These are phyloP conservation scores for Chaetodon trifascialis DNA, from an alignment of 2,113 vertebrate species.

Conservation along the genomic window DNA sequence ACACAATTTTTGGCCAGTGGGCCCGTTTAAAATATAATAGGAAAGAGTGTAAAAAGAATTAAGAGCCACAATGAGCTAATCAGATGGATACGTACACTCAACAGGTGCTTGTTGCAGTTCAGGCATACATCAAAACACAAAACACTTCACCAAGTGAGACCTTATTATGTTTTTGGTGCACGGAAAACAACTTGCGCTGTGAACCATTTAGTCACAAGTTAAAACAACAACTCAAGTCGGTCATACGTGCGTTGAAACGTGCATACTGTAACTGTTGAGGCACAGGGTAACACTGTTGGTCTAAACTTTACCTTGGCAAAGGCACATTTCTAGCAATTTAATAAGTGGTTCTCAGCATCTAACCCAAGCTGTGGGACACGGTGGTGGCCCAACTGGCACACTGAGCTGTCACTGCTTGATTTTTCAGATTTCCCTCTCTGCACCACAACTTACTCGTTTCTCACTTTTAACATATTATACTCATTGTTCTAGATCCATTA, in stretches of 20 bases:
- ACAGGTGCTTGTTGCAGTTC: background rate
- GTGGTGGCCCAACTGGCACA: background rate
- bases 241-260: background rate
- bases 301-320: too few relatives aligned
- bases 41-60: background rate
- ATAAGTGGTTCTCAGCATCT: background rate
- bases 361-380: background rate
- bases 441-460: background rate
- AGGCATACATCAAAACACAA: background rate
- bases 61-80: background rate
- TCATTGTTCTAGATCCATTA: background rate
- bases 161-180: background rate
- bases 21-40: background rate
- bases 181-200: background rate
- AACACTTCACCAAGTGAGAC: background rate
- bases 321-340: background rate
- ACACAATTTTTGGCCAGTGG: background rate
- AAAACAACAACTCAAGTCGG: background rate
- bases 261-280: accelerated
- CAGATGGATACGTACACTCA: background rate
- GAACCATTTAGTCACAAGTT: background rate
- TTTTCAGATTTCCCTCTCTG: background rate
- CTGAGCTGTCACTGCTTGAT: background rate
- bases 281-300: background rate
- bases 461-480: background rate